phyloP scores from a whole-genome alignment of 2,797 vertebrate genomes.

The Sebastolobus altivelis region DNA sequence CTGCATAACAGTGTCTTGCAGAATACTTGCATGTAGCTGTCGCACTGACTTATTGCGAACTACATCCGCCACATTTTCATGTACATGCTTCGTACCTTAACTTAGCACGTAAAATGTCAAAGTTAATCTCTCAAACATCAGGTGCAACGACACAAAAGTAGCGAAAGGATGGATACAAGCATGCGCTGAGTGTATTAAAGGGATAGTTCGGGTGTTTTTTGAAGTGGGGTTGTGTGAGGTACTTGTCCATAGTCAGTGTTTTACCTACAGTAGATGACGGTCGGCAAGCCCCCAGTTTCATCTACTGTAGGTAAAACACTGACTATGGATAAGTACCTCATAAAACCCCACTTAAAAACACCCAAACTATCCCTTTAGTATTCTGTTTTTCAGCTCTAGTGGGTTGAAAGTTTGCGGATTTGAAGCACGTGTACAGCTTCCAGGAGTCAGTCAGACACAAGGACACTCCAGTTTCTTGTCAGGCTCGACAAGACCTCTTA shows the following conservation, averaged over 20 bases:
- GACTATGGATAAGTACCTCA: no score
- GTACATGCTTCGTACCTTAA: conserved; percentile 8
- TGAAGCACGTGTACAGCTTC: conserved; percentile 17
- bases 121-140: conserved; percentile 6
- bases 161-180: background rate
- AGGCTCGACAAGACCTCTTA: conserved; percentile 53
- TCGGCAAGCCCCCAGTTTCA: no score
- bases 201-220: no score
- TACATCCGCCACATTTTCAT: background rate
- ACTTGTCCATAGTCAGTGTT: no score
- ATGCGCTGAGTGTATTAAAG: background rate
- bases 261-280: no score
- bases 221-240: no score
- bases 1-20: background rate
- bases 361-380: background rate
- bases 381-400: conserved; percentile 2
- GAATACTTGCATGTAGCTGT: conserved; percentile 23
- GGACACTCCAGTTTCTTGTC: conserved; percentile 41
- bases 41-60: conserved; percentile 11
- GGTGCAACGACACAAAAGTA: background rate
- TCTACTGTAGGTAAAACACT: no score
- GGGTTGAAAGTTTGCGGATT: conserved; percentile 27
- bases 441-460: conserved; percentile 11
- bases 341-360: no score
- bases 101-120: conserved; percentile 7